phyloP scores from a whole-genome alignment of 2,888 invertebrate species.

The Pseudococcus viburni region DNA sequence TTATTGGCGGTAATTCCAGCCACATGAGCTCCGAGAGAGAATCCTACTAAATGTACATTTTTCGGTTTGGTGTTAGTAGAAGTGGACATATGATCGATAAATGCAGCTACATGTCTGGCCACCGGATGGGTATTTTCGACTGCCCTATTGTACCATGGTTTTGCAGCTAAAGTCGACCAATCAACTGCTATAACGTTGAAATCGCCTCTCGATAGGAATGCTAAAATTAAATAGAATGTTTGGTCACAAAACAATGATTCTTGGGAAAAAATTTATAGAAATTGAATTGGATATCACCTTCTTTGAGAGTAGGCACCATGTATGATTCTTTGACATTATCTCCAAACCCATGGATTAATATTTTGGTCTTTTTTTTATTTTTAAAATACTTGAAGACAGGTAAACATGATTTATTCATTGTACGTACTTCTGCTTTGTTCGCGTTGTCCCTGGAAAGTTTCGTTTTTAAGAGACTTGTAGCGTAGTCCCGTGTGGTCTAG shows the following conservation, averaged over 20 bases:
- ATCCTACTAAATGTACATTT: conserved; percentile 73
- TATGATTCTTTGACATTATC: conserved; percentile 69
- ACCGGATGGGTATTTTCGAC: conserved; percentile 72
- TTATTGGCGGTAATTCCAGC: conserved; percentile 77
- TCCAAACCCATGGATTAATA: conserved; percentile 70
- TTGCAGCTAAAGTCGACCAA: conserved; percentile 72
- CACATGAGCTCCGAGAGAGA: conserved; percentile 74
- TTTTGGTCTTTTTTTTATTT: conserved; percentile 69
- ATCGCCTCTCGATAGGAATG: conserved; percentile 68
- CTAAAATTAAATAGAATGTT: conserved; percentile 63
- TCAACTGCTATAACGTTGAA: conserved; percentile 73
- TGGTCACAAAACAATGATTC: background rate
- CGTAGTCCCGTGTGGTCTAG: conserved; percentile 66
- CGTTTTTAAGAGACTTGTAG: background rate
- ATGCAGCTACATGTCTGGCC: conserved; percentile 71
- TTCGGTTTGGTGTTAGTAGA: conserved; percentile 71
- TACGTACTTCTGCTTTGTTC: conserved; percentile 68
- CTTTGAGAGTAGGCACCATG: conserved; percentile 70
- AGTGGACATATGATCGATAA: conserved; percentile 72
- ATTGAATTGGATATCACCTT: conserved; percentile 68
- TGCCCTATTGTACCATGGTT: conserved; percentile 71
- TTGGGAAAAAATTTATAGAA: too few relatives aligned
- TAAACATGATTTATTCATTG: conserved; percentile 69
- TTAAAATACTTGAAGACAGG: conserved; percentile 69
- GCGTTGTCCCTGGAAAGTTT: conserved; percentile 68